Conservation (phyloP, 30 jellyfish, hydroid and myxozoan species). For the Sanderia malayensis region DNA sequence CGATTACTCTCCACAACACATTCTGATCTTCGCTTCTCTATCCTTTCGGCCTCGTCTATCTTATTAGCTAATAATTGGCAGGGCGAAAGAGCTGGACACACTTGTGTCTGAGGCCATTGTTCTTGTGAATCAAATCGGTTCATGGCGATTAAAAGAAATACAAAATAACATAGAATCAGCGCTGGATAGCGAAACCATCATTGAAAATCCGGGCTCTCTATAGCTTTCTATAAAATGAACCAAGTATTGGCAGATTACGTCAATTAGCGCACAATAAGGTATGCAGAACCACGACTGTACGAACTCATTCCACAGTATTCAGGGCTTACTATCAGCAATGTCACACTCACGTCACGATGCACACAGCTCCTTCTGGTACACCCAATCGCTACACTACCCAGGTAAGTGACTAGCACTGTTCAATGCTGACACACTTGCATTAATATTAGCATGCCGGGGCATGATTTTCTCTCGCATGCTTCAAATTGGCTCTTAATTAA, state of each 20-base stretch:
- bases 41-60: constrained; percentile 81
- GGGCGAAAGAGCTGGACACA: constrained; percentile 81
- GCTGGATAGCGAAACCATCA: constrained; percentile 73
- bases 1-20: constrained; percentile 85
- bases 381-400: constrained; percentile 68
- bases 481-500: background rate
- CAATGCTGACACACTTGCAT: background rate
- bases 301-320: constrained; percentile 69
- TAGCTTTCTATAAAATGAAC: constrained; percentile 77
- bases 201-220: constrained; percentile 78
- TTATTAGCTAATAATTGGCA: constrained; percentile 72
- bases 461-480: background rate
- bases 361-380: constrained; percentile 74
- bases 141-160: constrained; percentile 76
- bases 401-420: constrained; percentile 50
- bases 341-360: constrained; percentile 74
- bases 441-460: background rate
- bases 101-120: constrained; percentile 76
- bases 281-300: constrained; percentile 81
- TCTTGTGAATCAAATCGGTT: constrained; percentile 63
- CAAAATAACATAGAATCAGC: constrained; percentile 69
- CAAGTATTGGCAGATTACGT: constrained; percentile 72
- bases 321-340: constrained; percentile 83
- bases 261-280: constrained; percentile 68
- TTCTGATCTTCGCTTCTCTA: constrained; percentile 72